These are phyloP conservation scores for Pteronotus mesoamericanus DNA, from an alignment of 2,797 vertebrate species.

Conservation along the genomic window DNA sequence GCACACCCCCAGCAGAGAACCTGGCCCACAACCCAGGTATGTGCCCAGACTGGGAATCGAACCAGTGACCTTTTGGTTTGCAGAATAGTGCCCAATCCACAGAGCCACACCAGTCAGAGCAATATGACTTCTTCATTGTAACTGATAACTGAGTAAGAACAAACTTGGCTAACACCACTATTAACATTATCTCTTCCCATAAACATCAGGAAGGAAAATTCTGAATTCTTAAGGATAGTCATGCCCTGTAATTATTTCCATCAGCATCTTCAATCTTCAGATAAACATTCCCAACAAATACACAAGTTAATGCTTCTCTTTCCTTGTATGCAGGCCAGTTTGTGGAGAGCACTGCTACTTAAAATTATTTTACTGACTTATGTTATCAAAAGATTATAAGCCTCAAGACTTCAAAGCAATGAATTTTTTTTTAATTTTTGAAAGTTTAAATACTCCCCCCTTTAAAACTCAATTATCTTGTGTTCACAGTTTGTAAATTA, in stretches of 20 bases:
- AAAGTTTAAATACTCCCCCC: not conserved
- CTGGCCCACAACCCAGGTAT: not conserved
- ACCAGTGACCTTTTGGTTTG: not conserved
- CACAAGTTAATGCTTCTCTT: not conserved
- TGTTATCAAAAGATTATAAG: not conserved
- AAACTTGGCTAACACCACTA: not conserved
- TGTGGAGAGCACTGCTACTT: not conserved
- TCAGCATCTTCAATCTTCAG: not conserved
- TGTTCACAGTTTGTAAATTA: not conserved
- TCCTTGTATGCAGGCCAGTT: not conserved
- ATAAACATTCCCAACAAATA: not conserved
- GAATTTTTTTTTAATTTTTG: not conserved
- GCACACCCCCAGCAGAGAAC: not conserved
- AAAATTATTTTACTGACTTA: not conserved
- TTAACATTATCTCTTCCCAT: not conserved
- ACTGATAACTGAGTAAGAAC: not conserved
- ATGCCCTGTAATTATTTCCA: not conserved
- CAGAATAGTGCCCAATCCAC: not conserved
- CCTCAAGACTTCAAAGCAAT: not conserved
- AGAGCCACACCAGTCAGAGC: not conserved
- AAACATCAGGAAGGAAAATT: not conserved
- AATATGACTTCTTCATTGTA: not conserved
- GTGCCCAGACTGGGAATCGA: not conserved
- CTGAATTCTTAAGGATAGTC: not conserved
- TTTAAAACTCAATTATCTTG: not conserved